phyloP scores from a whole-genome alignment of 2,797 vertebrate species.

The Urosaurus nigricauda region DNA sequence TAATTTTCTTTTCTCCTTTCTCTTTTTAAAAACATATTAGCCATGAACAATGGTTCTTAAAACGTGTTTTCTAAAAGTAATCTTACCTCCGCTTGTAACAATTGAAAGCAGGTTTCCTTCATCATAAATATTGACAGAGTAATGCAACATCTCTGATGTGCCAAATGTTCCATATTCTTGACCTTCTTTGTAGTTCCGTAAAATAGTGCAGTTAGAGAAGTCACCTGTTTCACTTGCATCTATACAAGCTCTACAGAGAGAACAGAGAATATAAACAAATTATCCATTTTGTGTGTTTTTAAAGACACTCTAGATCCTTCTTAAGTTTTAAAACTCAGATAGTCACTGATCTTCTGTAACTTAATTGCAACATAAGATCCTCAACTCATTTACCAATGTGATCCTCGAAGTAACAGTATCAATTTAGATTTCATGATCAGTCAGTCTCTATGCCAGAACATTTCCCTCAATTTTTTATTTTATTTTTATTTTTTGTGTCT shows the following conservation, averaged over 20 bases:
- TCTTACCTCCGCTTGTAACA: constrained; percentile 95
- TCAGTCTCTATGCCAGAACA: no score
- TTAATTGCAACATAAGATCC: neutral
- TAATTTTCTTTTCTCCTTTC: neutral
- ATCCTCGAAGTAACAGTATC: no score
- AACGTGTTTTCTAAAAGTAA: neutral
- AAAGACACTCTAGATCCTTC: neutral
- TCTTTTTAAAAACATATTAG: neutral
- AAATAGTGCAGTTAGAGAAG: constrained; percentile 85
- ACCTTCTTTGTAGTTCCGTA: constrained; percentile 90
- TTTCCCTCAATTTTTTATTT: no score
- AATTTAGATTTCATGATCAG: neutral
- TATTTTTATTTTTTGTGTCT: no score
- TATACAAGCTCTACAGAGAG: constrained; percentile 88
- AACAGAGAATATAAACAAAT: neutral
- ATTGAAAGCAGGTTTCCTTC: constrained; percentile 96
- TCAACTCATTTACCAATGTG: neutral
- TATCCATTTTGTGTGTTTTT: neutral
- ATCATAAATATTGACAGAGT: constrained; percentile 96
- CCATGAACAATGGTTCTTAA: neutral
- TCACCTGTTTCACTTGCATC: constrained; percentile 94
- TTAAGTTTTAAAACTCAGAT: neutral
- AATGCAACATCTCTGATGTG: constrained; percentile 96
- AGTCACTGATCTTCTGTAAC: neutral
- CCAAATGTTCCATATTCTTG: constrained; percentile 95